Evolutionary conservation across 2,113 vertebrate genomes (phyloP).

Genomic region (Mixornis gularis): DNA sequence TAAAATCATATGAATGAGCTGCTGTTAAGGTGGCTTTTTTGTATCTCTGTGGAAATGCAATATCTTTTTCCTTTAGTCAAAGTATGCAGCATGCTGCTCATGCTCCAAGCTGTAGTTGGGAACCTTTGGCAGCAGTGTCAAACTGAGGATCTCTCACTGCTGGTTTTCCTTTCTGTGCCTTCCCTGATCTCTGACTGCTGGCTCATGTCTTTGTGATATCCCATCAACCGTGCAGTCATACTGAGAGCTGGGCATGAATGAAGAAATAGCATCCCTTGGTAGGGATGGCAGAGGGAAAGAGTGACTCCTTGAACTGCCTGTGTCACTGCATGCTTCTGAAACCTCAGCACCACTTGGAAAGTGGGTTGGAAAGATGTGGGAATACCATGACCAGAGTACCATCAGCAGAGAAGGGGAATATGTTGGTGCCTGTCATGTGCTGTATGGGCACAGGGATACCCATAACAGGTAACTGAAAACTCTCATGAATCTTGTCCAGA

Average conservation of each 20-base stretch:
- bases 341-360: not conserved
- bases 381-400: accelerated
- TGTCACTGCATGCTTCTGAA: not conserved
- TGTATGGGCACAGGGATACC: not conserved
- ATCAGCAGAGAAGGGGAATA: not conserved
- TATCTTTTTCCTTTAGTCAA: not conserved
- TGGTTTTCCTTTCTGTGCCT: not conserved
- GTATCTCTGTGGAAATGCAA: not conserved
- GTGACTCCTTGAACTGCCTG: not conserved
- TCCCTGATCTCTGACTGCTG: not conserved
- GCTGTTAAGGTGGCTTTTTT: not conserved
- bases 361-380: not conserved
- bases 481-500: not conserved
- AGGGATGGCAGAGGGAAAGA: not conserved
- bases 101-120: not conserved
- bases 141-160: not conserved
- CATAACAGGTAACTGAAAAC: not conserved
- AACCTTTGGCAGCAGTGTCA: not conserved
- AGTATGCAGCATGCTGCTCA: too few relatives aligned
- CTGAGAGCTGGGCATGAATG: not conserved
- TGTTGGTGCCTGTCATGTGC: not conserved
- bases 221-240: accelerated
- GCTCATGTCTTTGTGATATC: not conserved
- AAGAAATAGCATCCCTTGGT: accelerated
- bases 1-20: not conserved